Conservation (phyloP, 2,113 vertebrate species). For the Centropristis striata region DNA sequence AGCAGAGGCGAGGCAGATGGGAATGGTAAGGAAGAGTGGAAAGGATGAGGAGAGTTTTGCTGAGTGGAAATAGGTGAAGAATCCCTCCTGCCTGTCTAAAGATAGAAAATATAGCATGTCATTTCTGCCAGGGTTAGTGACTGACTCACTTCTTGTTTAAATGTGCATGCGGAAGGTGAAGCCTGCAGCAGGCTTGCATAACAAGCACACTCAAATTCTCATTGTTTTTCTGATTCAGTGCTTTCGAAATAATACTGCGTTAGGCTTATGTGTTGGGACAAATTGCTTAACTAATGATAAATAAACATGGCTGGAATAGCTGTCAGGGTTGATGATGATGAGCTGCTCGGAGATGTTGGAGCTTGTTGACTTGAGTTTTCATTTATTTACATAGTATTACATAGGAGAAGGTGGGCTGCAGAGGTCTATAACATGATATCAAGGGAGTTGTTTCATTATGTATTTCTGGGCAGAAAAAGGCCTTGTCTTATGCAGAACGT, state of each 20-base stretch:
- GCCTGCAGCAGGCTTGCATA: slow-evolving; percentile 17
- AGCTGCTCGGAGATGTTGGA: background rate
- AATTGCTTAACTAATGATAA: slow-evolving; percentile 12
- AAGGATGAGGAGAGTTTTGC: slow-evolving; percentile 23
- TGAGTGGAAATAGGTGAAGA: slow-evolving; percentile 54
- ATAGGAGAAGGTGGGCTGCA: background rate
- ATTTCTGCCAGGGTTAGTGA: slow-evolving; percentile 23
- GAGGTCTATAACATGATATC: background rate
- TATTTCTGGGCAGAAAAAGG: background rate
- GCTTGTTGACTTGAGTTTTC: background rate
- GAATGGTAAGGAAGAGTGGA: slow-evolving; percentile 12
- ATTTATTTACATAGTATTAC: slow-evolving; percentile 4
- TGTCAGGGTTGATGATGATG: slow-evolving; percentile 11
- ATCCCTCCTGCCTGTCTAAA: slow-evolving; percentile 35
- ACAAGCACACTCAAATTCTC: slow-evolving; percentile 3
- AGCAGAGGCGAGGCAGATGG: slow-evolving; percentile 32
- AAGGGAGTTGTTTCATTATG: background rate
- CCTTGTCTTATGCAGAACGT: background rate
- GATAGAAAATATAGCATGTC: slow-evolving; percentile 33
- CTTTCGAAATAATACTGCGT: background rate
- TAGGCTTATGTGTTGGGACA: background rate
- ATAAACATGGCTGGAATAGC: background rate
- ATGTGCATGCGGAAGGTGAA: slow-evolving; percentile 18
- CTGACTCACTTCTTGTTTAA: slow-evolving; percentile 27
- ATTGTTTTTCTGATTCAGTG: background rate